A percentile compares a stretch with the other conserved stretches of the same genome.
Conservation (phyloP, 2,888 invertebrate species). For the Heteromurus nitidus region DNA sequence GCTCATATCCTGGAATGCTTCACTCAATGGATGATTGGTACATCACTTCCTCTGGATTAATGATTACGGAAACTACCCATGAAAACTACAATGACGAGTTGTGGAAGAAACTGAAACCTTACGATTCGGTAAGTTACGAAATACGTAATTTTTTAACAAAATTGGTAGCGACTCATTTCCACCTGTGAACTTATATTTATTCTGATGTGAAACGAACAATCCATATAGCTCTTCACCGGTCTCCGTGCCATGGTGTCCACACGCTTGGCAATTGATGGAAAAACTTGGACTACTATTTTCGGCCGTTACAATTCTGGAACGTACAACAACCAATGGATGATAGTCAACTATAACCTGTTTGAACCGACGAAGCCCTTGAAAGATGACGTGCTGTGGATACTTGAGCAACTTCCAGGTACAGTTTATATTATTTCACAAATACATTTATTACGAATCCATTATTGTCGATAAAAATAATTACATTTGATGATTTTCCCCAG, state of each 20-base stretch:
- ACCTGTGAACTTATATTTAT: background rate
- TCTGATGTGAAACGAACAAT: background rate
- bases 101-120: slow-evolving; percentile 82
- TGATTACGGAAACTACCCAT: slow-evolving; percentile 86
- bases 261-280: slow-evolving; percentile 83
- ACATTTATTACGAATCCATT: background rate
- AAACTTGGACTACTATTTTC: slow-evolving; percentile 84
- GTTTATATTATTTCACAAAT: slow-evolving; percentile 73
- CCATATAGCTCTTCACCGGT: slow-evolving; percentile 81
- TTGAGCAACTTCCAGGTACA: slow-evolving; percentile 85
- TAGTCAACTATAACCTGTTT: slow-evolving; percentile 84
- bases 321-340: slow-evolving; percentile 91
- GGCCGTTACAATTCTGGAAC: slow-evolving; percentile 85
- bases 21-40: slow-evolving; percentile 91
- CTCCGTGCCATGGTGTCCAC: slow-evolving; percentile 89
- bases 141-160: too few species aligned
- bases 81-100: slow-evolving; percentile 84
- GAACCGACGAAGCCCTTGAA: slow-evolving; percentile 75
- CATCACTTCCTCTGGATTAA: slow-evolving; percentile 80
- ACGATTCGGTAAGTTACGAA: slow-evolving; percentile 80
- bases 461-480: background rate
- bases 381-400: slow-evolving; percentile 81
- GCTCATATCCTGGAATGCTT: slow-evolving; percentile 88
- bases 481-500: slow-evolving; percentile 38
- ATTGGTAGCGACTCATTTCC: background rate